Base-by-base conservation (phyloP, 2,888 invertebrate genomes). In the Linnaemya vulpina region DNA sequence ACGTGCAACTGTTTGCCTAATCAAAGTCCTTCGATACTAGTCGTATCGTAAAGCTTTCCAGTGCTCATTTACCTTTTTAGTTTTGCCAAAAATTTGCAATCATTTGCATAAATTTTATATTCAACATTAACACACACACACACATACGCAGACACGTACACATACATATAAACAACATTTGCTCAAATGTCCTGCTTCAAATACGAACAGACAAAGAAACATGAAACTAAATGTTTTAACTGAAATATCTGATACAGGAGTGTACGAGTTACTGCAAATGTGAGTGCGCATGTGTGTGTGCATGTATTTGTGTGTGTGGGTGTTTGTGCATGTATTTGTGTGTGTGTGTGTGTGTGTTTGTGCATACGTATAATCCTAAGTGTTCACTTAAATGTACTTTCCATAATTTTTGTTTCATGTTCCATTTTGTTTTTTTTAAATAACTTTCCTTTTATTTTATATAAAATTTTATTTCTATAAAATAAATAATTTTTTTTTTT, bases 401-500 rank as follows among this genome's bases (percentile, higher is more conserved):
- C 20, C n/a, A 17, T 51, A 30, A 55, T 38, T 58, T 40, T 40
- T 58, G 70, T 11, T 43, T 60, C 60, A 35, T 60, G 25, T 60
- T 7, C n/a, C 25, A 3, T 35, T 25, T 70, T 17, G 5, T 13
- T 30, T 46, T 55, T 51, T 20, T 20, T n/a, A n/a, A n/a, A n/a
- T n/a, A n/a, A n/a, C 15, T 25, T 13, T 71, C 35, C 5, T 8
- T 51, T n/a, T 7, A 17, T 20, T 70, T 38, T 38, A 22, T 38
- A 30, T 49, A 17, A 3, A 11, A 38, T 67, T 35, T 2, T n/a
- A 5, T 55, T 55, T 7, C 5, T 51, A 62, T 77, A 68, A 68
- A 77, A 77, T 60, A 68, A n/a, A n/a, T n/a, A n/a, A n/a, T n/a
- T n/a, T n/a, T n/a, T 65, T 63, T 79, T 71, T 55, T 22, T 40